These are phyloP conservation scores for Luidia sarsii DNA, from an alignment of 53 echinoderm and acorn worm species.

Conservation along the genomic window DNA sequence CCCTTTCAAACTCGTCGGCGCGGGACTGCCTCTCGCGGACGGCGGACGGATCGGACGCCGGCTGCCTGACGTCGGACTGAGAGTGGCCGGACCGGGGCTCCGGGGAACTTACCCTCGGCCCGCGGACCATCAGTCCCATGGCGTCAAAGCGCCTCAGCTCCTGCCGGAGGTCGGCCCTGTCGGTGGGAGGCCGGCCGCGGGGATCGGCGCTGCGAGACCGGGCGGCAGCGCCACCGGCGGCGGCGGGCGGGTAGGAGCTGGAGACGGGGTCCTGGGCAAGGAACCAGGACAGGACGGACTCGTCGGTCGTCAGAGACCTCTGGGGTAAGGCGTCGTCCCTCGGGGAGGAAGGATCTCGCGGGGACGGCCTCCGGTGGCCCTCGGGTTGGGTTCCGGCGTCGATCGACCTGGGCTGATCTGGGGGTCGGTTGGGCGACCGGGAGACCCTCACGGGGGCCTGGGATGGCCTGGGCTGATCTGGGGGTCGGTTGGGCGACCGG, in stretches of 20 bases:
- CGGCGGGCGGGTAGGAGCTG: conserved; percentile 25
- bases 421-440: too few relatives aligned
- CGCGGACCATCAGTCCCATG: too few relatives aligned
- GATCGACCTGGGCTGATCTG: not conserved
- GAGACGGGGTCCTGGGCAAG: conserved; percentile 1
- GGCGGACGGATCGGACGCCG: not conserved
- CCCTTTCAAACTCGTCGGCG: conserved; percentile 6
- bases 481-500: conserved; percentile 7
- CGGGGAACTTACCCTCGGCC: conserved; percentile 17
- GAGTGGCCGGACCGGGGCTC: not conserved
- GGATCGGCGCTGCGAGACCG: conserved; percentile 36
- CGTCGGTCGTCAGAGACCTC: not conserved
- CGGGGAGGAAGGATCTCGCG: not conserved
- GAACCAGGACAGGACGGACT: conserved; percentile 24
- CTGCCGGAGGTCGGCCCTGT: conserved; percentile 8
- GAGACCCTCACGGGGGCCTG: conserved; percentile 9
- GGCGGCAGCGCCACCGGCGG: too few relatives aligned
- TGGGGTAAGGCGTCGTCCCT: not conserved
- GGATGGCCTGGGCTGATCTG: not conserved
- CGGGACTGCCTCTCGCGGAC: conserved; percentile 22
- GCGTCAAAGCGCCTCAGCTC: conserved; percentile 25
- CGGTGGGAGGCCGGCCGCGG: not conserved
- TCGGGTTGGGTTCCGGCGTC: too few relatives aligned
- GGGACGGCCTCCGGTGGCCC: not conserved
- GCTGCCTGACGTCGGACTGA: not conserved